Evolutionary conservation across 2,888 invertebrate species (phyloP), one percentile per base, ranked within the genome.

Genomic region (Hydriomena furcata): DNA sequence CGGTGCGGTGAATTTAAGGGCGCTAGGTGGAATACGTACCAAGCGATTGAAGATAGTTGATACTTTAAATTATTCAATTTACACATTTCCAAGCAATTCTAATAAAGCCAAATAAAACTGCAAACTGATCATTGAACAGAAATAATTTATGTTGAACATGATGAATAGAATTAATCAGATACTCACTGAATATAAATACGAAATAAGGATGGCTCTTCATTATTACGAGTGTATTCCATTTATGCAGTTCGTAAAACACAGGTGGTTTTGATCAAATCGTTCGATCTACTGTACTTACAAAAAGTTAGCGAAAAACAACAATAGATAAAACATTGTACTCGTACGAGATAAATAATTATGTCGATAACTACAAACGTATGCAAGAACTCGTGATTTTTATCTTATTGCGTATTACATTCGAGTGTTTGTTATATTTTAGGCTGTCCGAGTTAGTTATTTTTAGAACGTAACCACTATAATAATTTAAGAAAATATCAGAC

Each of bases 181-280:
- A 60, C 59, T 58, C 35, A 66, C 73, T 70, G 49, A 71, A 65
- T 52, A 71, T 36, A 45, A 61, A 52, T 40, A 65, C 52, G 58
- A 52, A 51, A 21, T 51, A 44, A 17, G 50, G 57, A 63, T 62
- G 61, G 49, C 57, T 45, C 59, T 65, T 62, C 71, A 73, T 73
- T 13, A 47, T 68, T 55, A 51, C n/a, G n/a, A n/a, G n/a, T n/a
- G n/a, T 54, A 43, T 59, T 50, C 65, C 71, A 72, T 71, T 56
- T 45, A 44, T 58, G 32, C 12, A 20, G 37, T 41, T 52, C 34
- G 31, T 41, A 45, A 41, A 58, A 55, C 40, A 55, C 64, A 48
- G 49, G 58, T 44, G 53, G 44, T 52, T 45, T 38, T 5, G 41
- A 54, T 45, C 53, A 44, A 60, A 49, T 41, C 44, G 28, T 47